These are phyloP conservation scores for Zaprionus ghesquierei DNA, from an alignment of 1,140 invertebrate genomes.

Conservation along the genomic window DNA sequence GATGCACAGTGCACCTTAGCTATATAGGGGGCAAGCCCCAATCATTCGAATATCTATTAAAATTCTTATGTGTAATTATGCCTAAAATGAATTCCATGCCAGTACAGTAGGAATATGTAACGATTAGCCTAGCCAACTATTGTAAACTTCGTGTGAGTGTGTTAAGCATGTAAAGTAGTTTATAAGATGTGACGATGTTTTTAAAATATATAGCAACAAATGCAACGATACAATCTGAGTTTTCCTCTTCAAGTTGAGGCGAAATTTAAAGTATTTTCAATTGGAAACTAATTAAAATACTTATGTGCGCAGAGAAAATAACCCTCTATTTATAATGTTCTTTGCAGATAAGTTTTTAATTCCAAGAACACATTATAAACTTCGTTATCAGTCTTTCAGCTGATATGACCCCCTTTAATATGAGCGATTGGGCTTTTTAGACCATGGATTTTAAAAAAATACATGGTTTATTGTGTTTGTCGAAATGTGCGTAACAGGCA, in stretches of 20 bases:
- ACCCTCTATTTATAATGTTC: background rate
- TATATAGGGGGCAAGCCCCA: background rate
- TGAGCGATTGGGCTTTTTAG: too few relatives aligned
- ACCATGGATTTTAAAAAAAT: too few relatives aligned
- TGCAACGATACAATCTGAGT: slow-evolving; percentile 11
- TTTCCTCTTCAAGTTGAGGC: background rate
- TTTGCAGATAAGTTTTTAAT: slow-evolving; percentile 1
- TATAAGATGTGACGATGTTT: slow-evolving; percentile 58
- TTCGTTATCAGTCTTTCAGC: background rate
- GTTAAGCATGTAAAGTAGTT: slow-evolving; percentile 32
- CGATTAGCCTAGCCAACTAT: slow-evolving; percentile 36
- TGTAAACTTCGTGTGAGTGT: slow-evolving; percentile 25
- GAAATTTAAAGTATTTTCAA: too few relatives aligned
- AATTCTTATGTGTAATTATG: slow-evolving; percentile 33
- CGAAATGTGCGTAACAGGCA: too few relatives aligned
- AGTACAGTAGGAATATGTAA: slow-evolving; percentile 44
- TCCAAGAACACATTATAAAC: background rate
- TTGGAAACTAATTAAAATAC: background rate
- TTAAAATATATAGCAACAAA: slow-evolving; percentile 34
- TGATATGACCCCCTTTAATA: background rate
- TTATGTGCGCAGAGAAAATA: background rate
- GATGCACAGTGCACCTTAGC: slow-evolving; percentile 26
- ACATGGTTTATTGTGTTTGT: too few relatives aligned
- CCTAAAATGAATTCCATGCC: slow-evolving; percentile 67
- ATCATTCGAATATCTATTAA: background rate